Percentiles rank a stretch among this genome's conserved stretches.
Evolutionary conservation across 2,888 invertebrate species (phyloP).

Genomic region (Geophilus truncorum): DNA sequence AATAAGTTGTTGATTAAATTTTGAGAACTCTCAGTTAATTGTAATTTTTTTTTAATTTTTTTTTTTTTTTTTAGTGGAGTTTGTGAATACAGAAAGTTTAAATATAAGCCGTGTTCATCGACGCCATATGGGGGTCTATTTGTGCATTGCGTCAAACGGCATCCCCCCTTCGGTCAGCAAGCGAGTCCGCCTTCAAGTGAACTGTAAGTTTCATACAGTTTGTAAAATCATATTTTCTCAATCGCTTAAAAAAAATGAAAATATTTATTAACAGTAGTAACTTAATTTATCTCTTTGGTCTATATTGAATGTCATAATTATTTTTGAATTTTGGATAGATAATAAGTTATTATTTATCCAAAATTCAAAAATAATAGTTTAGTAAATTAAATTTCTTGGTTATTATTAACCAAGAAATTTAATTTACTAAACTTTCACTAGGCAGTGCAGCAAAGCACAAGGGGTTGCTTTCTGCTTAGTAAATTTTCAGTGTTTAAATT

Average conservation of each 20-base stretch:
- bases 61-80: not conserved
- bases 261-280: too few relatives aligned
- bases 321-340: too few relatives aligned
- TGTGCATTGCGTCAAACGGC: constrained; percentile 47
- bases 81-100: constrained; percentile 39
- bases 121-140: constrained; percentile 41
- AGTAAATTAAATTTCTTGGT: not conserved
- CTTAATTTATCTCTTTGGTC: too few relatives aligned
- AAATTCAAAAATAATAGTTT: not conserved
- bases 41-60: not conserved
- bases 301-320: too few relatives aligned
- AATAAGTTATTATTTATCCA: not conserved
- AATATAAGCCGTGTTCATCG: constrained; percentile 40
- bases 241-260: too few relatives aligned
- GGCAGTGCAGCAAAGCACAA: not conserved
- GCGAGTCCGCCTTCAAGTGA: constrained; percentile 45
- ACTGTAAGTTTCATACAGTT: too few relatives aligned
- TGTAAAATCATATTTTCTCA: too few relatives aligned
- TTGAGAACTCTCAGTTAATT: not conserved
- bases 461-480: not conserved
- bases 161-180: constrained; percentile 46
- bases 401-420: not conserved
- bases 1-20: not conserved
- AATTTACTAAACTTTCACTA: not conserved
- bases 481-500: too few relatives aligned